Base-by-base conservation (phyloP, 2,888 invertebrate species). In the Cephus sareptanus region DNA sequence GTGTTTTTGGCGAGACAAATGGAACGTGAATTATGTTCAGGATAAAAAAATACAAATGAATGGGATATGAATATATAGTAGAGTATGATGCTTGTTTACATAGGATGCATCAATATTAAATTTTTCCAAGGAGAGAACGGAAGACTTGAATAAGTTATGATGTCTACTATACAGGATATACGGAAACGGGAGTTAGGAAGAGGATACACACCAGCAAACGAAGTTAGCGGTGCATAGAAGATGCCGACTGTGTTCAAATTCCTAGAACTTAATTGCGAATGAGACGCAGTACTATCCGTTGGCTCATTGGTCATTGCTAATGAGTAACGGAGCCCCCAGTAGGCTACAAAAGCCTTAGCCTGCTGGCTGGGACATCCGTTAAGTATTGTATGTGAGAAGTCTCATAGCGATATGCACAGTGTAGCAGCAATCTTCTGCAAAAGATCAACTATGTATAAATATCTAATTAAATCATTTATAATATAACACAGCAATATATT, bases 221-320 rank as follows among this genome's bases (percentile, higher is more conserved):
- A 89, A 77, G 87, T 90, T 79, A 91, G 82, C 77, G 90, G 87
- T 73, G 83, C 84, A 75, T 90, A 83, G 75, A 89, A 87, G 69
- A 83, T 84, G 77, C 82, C 87, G 56, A 82, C 83, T 1, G 83
- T 75, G 74, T 86, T 85, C 73, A 83, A 77, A 74, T 82, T 85
- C 81, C 84, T 83, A 40, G 83, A 74, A 75, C 76, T 76, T 73
- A 81, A 79, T 82, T 86, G 83, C 30, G 81, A 76, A 71, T 83
- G 81, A 13, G 80, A 77, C 69, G 76, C 80, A 76, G 78, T 77
- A 80, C 80, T 81, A 37, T 77, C 80, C 33, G 80, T 68, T 68
- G 34, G 73, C 40, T 76, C 82, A 82, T 82, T 78, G 71, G 79
- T 82, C 85, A 85, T 85, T 78, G 80, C 82, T 82, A 79, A 76